These are phyloP conservation scores for Camponotus floridanus DNA, from an alignment of 1,140 invertebrate species.

Conservation along the genomic window DNA sequence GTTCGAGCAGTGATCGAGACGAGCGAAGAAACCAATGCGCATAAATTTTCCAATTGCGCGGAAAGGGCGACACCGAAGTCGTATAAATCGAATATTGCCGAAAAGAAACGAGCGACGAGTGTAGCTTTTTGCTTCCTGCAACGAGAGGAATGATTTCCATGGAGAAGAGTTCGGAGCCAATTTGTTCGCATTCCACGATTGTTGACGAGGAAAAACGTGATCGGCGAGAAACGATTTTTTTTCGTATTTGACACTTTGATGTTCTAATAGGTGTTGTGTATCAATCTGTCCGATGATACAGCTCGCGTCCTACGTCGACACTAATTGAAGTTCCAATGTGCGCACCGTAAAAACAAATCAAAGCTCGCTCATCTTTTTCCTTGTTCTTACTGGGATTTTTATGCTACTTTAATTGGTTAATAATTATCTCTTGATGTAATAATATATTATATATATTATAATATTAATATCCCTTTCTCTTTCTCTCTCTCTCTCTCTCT, in stretches of 20 bases:
- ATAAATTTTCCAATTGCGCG: conserved; percentile 25
- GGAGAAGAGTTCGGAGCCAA: conserved; percentile 33
- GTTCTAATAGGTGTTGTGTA: conserved; percentile 29
- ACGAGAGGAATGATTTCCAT: conserved; percentile 50
- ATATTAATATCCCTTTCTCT: too few species aligned
- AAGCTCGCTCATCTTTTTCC: neutral
- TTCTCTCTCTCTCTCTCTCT: too few species aligned
- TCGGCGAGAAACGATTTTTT: neutral
- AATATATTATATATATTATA: too few species aligned
- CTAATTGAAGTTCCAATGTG: conserved; percentile 23
- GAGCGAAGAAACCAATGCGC: neutral
- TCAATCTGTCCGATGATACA: conserved; percentile 19
- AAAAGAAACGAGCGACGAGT: conserved; percentile 7
- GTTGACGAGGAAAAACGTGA: neutral
- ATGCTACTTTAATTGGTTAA: neutral
- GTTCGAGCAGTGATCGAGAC: neutral
- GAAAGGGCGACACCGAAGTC: neutral
- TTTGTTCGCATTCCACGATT: conserved; percentile 47
- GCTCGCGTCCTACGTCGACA: neutral
- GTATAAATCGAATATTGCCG: conserved; percentile 51
- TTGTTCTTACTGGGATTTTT: neutral
- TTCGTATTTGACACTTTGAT: conserved; percentile 1
- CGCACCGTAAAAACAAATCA: too few species aligned
- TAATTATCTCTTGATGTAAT: neutral
- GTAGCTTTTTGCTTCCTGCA: neutral